Evolutionary conservation across 2,797 vertebrate species (phyloP).

Genomic region (Pogonophryne albipinna): DNA sequence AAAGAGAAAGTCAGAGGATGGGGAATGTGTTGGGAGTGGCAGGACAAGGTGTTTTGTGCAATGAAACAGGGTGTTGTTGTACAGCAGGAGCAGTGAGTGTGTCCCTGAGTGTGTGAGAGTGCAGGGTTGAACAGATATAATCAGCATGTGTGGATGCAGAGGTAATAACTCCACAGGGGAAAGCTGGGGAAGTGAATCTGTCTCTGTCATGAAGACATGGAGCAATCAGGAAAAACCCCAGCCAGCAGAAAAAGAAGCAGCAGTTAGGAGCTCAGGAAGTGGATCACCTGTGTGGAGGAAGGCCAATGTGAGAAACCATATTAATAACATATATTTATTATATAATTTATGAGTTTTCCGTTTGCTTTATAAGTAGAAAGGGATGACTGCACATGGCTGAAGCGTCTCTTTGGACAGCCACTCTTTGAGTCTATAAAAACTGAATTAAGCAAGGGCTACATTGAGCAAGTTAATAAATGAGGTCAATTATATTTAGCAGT

Average conservation of each 20-base stretch:
- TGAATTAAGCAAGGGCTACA: conserved; percentile 2
- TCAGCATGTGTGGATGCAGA: conserved; percentile 58
- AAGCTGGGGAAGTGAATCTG: conserved; percentile 59
- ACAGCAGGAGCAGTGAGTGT: conserved; percentile 29
- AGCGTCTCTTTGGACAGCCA: background rate
- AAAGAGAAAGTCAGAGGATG: conserved; percentile 12
- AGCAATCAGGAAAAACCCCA: conserved; percentile 59
- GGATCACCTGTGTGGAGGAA: conserved; percentile 17
- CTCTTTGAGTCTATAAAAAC: conserved; percentile 1
- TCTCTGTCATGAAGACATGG: conserved; percentile 60
- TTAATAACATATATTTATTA: too few relatives aligned
- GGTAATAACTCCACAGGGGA: conserved; percentile 62
- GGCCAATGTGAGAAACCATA: background rate
- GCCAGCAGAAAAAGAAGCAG: conserved; percentile 51
- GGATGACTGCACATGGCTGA: too few relatives aligned
- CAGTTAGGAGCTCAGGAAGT: conserved; percentile 37
- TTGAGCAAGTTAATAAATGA: conserved; percentile 13
- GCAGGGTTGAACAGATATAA: conserved; percentile 54
- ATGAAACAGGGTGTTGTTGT: conserved; percentile 37
- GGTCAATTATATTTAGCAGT: background rate
- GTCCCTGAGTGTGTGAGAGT: conserved; percentile 31
- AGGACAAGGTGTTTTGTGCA: conserved; percentile 30
- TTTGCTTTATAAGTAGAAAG: too few relatives aligned
- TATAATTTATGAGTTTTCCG: too few relatives aligned
- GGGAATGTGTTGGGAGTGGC: conserved; percentile 6